Percentiles rank a stretch among this genome's conserved stretches.
Evolutionary conservation across 2,888 invertebrate genomes (phyloP).

Genomic region (Drosophila kanekoi): DNA sequence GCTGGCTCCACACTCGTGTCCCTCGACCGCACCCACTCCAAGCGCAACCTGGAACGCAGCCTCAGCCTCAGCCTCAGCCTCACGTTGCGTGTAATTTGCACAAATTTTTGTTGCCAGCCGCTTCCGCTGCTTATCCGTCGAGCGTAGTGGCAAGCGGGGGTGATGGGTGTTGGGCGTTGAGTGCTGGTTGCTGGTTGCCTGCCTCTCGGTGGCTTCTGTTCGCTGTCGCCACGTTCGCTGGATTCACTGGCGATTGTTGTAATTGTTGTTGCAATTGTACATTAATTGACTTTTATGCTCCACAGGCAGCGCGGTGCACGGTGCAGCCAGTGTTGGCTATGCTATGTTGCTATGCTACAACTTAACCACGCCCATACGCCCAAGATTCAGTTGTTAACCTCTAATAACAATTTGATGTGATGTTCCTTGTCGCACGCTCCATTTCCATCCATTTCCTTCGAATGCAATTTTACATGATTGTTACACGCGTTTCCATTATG

Average conservation of each 20-base stretch:
- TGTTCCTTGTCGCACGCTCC: constrained; percentile 42
- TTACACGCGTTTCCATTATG: constrained; percentile 66
- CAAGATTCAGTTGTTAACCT: constrained; percentile 52
- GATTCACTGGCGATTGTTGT: constrained; percentile 42
- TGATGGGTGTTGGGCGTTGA: background rate
- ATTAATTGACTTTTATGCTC: constrained; percentile 77
- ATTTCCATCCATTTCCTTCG: constrained; percentile 48
- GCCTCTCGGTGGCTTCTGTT: constrained; percentile 9
- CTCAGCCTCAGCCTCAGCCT: constrained; percentile 41
- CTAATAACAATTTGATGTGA: constrained; percentile 73
- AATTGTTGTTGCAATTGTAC: constrained; percentile 71
- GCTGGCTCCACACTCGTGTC: constrained; percentile 8
- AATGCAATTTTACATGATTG: constrained; percentile 73
- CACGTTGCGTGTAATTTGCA: constrained; percentile 69
- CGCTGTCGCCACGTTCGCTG: constrained; percentile 37
- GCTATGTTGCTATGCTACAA: constrained; percentile 10
- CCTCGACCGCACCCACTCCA: constrained; percentile 19
- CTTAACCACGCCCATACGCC: constrained; percentile 42
- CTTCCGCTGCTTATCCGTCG: constrained; percentile 35
- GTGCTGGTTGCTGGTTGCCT: background rate
- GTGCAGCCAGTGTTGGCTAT: constrained; percentile 16
- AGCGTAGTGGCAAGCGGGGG: background rate
- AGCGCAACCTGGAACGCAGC: constrained; percentile 28
- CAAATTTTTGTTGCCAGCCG: constrained; percentile 48
- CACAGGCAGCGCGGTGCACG: constrained; percentile 13